Evolutionary conservation across 1,140 invertebrate species (phyloP).

Genomic region (Planococcus citri): DNA sequence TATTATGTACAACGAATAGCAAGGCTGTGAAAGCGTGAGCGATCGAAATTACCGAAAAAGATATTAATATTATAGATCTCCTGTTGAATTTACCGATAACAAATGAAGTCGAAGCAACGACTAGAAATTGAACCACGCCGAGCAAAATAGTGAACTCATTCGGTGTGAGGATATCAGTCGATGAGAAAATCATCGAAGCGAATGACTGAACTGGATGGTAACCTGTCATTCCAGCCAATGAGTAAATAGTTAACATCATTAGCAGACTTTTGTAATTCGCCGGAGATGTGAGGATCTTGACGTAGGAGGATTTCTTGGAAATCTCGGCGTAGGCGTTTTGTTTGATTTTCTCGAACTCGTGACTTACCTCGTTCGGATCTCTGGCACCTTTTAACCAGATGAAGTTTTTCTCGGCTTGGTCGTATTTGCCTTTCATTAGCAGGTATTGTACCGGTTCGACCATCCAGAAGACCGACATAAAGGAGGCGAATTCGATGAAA

Average conservation of each 20-base stretch:
- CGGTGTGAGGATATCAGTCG: slow-evolving; percentile 21
- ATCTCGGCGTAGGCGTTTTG: slow-evolving; percentile 30
- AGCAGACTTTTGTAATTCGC: slow-evolving; percentile 38
- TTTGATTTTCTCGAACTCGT: slow-evolving; percentile 26
- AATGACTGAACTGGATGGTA: slow-evolving; percentile 27
- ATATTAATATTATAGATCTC: slow-evolving; percentile 38
- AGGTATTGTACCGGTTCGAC: slow-evolving; percentile 68
- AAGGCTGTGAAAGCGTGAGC: slow-evolving; percentile 28
- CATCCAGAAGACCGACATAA: slow-evolving; percentile 55
- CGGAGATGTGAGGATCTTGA: slow-evolving; percentile 35
- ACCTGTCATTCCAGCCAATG: slow-evolving; percentile 25
- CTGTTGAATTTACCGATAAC: slow-evolving; percentile 38
- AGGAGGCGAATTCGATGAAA: slow-evolving; percentile 44
- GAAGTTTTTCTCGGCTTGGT: slow-evolving; percentile 49
- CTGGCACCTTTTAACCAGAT: slow-evolving; percentile 45
- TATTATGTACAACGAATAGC: slow-evolving; percentile 38
- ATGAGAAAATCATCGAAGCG: slow-evolving; percentile 31
- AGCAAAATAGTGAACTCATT: slow-evolving; percentile 27
- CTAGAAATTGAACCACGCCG: slow-evolving; percentile 31
- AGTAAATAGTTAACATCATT: slow-evolving; percentile 36
- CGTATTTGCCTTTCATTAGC: slow-evolving; percentile 42
- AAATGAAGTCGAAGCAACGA: slow-evolving; percentile 36
- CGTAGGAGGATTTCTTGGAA: slow-evolving; percentile 33
- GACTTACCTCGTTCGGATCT: neutral
- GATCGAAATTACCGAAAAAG: slow-evolving; percentile 36